These are phyloP conservation scores for Seriola rivoliana DNA, from an alignment of 2,113 vertebrate species.

Conservation along the genomic window DNA sequence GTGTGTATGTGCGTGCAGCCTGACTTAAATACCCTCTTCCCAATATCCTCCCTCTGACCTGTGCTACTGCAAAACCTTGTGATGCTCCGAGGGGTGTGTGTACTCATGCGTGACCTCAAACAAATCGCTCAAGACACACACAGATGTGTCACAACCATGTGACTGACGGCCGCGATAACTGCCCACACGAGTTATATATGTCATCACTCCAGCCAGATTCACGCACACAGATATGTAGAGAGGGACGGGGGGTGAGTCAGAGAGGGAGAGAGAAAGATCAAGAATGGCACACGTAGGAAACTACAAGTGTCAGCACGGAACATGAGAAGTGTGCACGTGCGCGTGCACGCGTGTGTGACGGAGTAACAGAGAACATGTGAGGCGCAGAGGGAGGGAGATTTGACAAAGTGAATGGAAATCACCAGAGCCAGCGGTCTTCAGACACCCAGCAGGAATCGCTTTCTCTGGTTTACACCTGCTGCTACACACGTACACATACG, in stretches of 20 bases:
- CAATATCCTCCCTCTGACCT: conserved; percentile 56
- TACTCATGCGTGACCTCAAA: conserved; percentile 56
- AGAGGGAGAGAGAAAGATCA: conserved; percentile 10
- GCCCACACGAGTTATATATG: conserved; percentile 65
- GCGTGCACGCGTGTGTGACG: conserved; percentile 13
- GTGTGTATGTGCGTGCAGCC: neutral
- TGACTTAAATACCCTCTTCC: conserved; percentile 45
- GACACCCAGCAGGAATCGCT: conserved; percentile 74
- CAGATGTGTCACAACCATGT: conserved; percentile 68
- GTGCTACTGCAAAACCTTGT: conserved; percentile 37
- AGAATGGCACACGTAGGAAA: conserved; percentile 36
- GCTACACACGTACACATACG: conserved; percentile 50
- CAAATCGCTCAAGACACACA: conserved; percentile 64
- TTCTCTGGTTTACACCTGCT: conserved; percentile 80
- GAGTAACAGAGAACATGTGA: conserved; percentile 56
- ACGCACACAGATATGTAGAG: conserved; percentile 19
- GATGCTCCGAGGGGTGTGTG: conserved; percentile 25
- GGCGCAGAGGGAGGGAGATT: conserved; percentile 53
- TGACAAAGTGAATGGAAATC: conserved; percentile 71
- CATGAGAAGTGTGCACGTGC: conserved; percentile 22
- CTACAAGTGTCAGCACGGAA: conserved; percentile 39
- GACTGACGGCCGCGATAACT: conserved; percentile 74
- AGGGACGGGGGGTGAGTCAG: conserved; percentile 46
- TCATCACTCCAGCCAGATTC: conserved; percentile 57
- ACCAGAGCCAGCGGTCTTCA: conserved; percentile 72